phyloP scores from a whole-genome alignment of 2,888 invertebrate genomes.

The Tetanocera ferruginea region DNA sequence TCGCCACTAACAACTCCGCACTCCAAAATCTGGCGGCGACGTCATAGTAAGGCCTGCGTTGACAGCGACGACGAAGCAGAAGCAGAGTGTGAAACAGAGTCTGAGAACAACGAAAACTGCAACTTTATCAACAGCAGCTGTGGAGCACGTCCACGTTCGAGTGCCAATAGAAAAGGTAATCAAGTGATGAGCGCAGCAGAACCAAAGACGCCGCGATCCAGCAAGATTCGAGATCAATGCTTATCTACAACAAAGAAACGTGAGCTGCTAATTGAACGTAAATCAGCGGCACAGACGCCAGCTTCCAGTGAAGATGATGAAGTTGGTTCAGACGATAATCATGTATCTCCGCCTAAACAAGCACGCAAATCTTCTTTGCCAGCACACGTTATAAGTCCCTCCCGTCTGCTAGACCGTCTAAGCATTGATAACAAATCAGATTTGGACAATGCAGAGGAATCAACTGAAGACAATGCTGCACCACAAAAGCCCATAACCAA shows the following conservation, averaged over 20 bases:
- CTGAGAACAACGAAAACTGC: conserved; percentile 62
- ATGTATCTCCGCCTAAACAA: conserved; percentile 66
- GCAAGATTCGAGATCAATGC: conserved; percentile 47
- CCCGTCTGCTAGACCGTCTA: conserved; percentile 62
- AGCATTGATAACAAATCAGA: conserved; percentile 59
- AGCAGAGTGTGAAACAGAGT: conserved; percentile 49
- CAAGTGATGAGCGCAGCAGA: conserved; percentile 20
- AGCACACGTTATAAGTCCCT: conserved; percentile 63
- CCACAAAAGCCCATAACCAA: conserved; percentile 42
- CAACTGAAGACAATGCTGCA: background rate
- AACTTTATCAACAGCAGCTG: conserved; percentile 56
- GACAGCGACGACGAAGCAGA: conserved; percentile 56
- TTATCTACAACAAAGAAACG: conserved; percentile 45
- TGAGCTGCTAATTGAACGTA: conserved; percentile 44
- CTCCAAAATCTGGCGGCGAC: conserved; percentile 58
- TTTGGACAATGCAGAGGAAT: conserved; percentile 20
- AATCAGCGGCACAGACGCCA: background rate
- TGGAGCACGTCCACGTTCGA: conserved; percentile 27
- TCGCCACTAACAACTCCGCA: conserved; percentile 48
- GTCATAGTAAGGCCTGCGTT: conserved; percentile 48
- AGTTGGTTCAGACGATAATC: conserved; percentile 43
- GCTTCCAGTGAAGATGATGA: conserved; percentile 40
- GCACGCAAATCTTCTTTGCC: conserved; percentile 50
- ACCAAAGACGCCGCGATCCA: conserved; percentile 60
- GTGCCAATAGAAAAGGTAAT: background rate